These are phyloP conservation scores for Plestiodon gilberti DNA, from an alignment of 2,113 vertebrate genomes.

Conservation along the genomic window DNA sequence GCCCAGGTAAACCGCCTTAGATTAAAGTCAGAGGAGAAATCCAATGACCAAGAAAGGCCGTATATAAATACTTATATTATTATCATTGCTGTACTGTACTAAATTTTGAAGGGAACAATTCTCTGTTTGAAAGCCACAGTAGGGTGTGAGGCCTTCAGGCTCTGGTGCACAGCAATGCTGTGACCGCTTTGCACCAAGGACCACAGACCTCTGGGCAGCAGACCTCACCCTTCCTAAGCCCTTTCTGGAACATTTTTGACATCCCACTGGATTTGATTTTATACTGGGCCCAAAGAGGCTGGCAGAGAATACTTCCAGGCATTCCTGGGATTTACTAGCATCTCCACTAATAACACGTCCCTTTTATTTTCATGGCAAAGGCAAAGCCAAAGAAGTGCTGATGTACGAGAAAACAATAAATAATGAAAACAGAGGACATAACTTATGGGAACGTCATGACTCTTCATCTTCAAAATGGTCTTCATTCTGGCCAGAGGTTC, in stretches of 20 bases:
- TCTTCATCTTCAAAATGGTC: slow-evolving; percentile 25
- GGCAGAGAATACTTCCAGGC: neutral
- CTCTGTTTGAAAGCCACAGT: neutral
- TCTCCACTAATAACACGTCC: slow-evolving; percentile 8
- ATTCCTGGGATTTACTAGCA: neutral
- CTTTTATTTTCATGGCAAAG: slow-evolving; percentile 33
- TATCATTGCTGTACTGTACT: neutral
- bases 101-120: neutral
- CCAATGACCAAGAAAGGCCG: too few relatives aligned
- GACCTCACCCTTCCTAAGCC: neutral
- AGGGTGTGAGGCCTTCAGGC: neutral
- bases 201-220: neutral
- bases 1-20: too few relatives aligned
- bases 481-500: neutral
- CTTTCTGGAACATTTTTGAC: neutral
- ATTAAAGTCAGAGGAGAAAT: too few relatives aligned
- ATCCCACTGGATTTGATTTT: neutral
- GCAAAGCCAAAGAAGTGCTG: neutral
- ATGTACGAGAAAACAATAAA: slow-evolving; percentile 42
- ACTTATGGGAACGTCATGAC: neutral
- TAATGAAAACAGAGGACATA: slow-evolving; percentile 9
- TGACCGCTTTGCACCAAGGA: neutral
- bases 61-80: too few relatives aligned
- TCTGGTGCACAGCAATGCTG: too few relatives aligned
- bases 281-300: neutral